These are phyloP conservation scores for Teleogryllus oceanicus DNA, from an alignment of 2,888 invertebrate genomes.

Conservation along the genomic window DNA sequence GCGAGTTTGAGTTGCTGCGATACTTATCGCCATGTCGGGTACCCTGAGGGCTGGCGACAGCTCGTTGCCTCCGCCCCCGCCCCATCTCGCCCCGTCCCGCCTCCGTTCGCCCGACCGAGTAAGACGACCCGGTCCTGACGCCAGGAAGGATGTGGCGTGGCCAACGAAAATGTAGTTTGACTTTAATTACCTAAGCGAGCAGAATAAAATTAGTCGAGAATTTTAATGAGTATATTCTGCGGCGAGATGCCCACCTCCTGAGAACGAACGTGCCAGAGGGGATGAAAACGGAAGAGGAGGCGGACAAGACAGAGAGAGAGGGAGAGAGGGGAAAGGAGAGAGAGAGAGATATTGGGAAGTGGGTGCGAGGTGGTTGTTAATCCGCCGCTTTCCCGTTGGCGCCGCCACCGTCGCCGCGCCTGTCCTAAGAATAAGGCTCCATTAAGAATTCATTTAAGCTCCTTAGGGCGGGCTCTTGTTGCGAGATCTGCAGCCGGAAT, in stretches of 20 bases:
- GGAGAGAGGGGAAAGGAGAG: not conserved
- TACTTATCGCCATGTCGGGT: too few species aligned
- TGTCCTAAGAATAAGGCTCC: conserved; percentile 9
- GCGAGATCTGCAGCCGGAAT: not conserved
- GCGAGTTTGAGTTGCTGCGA: too few species aligned
- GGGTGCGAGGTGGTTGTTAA: not conserved
- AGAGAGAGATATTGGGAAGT: not conserved
- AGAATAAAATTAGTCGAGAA: conserved; percentile 9
- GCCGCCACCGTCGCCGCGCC: not conserved
- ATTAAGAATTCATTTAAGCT: conserved; percentile 11
- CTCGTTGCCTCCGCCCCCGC: too few species aligned
- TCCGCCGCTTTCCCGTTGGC: not conserved
- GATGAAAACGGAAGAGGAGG: not conserved
- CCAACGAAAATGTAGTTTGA: conserved; percentile 1
- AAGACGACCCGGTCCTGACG: not conserved
- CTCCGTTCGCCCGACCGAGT: not conserved
- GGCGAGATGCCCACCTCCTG: not conserved
- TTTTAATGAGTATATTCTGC: conserved; percentile 18
- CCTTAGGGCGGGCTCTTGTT: not conserved
- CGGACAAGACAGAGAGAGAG: not conserved
- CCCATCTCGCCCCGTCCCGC: too few species aligned
- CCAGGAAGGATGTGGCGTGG: conserved; percentile 3
- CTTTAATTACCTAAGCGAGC: conserved; percentile 3
- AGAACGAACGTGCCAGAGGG: not conserved
- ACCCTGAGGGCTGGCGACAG: too few species aligned